Evolutionary conservation across 2,113 vertebrate species (phyloP), one percentile per base, ranked within the genome.

Genomic region (Zosterops hypoxanthus): DNA sequence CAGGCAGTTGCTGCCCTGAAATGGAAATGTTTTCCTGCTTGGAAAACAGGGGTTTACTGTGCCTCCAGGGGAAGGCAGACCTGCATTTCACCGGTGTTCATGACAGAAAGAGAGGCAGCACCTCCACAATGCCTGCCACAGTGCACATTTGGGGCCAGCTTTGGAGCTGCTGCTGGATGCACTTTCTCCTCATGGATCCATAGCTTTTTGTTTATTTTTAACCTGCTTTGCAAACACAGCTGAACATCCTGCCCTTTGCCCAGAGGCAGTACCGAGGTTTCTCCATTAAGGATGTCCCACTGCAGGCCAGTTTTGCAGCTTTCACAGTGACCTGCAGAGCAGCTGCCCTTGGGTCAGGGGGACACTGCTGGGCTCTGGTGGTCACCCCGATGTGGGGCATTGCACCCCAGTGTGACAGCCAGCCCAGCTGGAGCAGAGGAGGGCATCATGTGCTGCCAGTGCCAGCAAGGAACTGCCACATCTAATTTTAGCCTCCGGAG

Each of bases 21-120:
- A 59, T 68, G 29, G 25, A 76, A 82, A 82, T 16, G 25, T 19
- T 68, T 69, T 76, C n/a, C 55, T 3, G 1, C 20, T 10, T 34
- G 55, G 55, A 42, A 72, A 90, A 64, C 49, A 41, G 39, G 4
- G 3, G 26, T 20, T 82, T 36, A 17, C 41, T 49, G 64, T 69
- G 20, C 33, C 55, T 81, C 34, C 17, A 14, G 19, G 34, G 26
- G 29, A 64, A 77, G 33, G 41, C 59, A 87, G 69, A 81, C 29
- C 0, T 0, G 20, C 2, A 3, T 69, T 82, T 28, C 64, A 36
- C 12, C 1, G 0, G 2, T 41, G 44, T 22, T 72, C 0, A 0
- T 55, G 64, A 26, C 33, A 64, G 55, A 46, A 26, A 12, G 24
- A 71, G 24, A 60, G 22, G 34, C 44, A 78, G 44, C 21, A 33